phyloP scores from a whole-genome alignment of 2,888 invertebrate species.

The Lasiommata megera region DNA sequence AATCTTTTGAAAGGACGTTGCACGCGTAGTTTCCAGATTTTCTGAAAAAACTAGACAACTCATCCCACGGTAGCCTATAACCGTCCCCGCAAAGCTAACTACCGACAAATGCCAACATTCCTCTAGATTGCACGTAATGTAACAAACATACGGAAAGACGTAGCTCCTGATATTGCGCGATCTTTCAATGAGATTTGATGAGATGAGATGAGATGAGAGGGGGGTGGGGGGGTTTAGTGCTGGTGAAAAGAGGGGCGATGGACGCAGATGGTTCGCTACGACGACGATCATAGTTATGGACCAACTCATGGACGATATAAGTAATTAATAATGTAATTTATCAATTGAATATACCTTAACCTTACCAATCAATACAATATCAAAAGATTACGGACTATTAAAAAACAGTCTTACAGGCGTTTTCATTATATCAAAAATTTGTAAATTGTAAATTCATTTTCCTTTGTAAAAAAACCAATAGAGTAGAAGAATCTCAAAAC shows the following conservation, averaged over 20 bases:
- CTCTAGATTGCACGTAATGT: too few relatives aligned
- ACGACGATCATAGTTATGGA: slow-evolving; percentile 23
- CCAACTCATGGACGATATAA: slow-evolving; percentile 32
- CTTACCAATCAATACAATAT: slow-evolving; percentile 73
- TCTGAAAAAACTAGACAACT: too few relatives aligned
- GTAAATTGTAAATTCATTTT: slow-evolving; percentile 71
- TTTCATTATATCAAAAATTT: slow-evolving; percentile 74
- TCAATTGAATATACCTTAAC: slow-evolving; percentile 57
- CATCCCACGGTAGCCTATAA: too few relatives aligned
- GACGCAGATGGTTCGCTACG: slow-evolving; percentile 29
- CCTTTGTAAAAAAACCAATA: slow-evolving; percentile 55
- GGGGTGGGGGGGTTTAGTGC: too few relatives aligned
- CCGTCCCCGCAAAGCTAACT: too few relatives aligned
- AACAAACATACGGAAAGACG: too few relatives aligned
- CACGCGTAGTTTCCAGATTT: too few relatives aligned
- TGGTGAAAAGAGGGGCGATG: not conserved
- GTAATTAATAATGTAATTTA: slow-evolving; percentile 32
- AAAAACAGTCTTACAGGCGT: slow-evolving; percentile 78
- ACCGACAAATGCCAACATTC: too few relatives aligned
- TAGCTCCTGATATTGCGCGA: too few relatives aligned
- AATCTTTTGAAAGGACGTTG: too few relatives aligned
- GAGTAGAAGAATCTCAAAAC: slow-evolving; percentile 68
- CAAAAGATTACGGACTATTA: slow-evolving; percentile 77
- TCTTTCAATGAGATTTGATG: too few relatives aligned
- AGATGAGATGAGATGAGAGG: too few relatives aligned